Evolutionary conservation across 2,797 vertebrate genomes (phyloP).

Genomic region (Strix occidentalis): DNA sequence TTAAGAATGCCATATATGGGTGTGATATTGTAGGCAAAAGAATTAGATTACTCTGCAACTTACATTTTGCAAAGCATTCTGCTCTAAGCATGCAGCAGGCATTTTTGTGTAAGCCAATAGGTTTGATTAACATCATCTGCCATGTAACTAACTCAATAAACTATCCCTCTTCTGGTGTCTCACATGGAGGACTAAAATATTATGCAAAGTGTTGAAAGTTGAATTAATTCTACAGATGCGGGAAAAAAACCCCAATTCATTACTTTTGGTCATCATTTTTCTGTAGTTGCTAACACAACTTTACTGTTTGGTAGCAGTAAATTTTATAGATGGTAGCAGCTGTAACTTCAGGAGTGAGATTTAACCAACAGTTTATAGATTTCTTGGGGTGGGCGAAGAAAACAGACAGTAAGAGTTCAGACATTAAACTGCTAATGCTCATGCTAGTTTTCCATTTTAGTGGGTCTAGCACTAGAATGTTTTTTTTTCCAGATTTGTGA

Average conservation of each 20-base stretch:
- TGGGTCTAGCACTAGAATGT: not conserved
- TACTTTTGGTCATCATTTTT: not conserved
- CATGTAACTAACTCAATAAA: not conserved
- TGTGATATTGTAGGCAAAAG: not conserved
- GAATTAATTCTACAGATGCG: not conserved
- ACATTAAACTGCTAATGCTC: not conserved
- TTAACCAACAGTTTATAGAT: not conserved
- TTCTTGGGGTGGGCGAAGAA: not conserved
- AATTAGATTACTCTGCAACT: not conserved
- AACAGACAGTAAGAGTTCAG: not conserved
- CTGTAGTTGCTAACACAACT: not conserved
- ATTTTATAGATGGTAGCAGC: not conserved
- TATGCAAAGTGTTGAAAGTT: not conserved
- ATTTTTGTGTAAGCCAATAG: not conserved
- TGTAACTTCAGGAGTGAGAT: not conserved
- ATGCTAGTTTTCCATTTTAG: not conserved
- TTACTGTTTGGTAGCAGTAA: not conserved
- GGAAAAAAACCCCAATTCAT: accelerated
- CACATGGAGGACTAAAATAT: not conserved
- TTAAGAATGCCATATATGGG: not conserved
- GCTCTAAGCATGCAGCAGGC: not conserved
- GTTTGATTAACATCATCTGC: not conserved
- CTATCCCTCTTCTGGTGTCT: not conserved
- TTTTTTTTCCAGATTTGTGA: not conserved
- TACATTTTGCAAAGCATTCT: not conserved